Base-by-base conservation (phyloP, 2,797 vertebrate species). In the Poecilia wingei region DNA sequence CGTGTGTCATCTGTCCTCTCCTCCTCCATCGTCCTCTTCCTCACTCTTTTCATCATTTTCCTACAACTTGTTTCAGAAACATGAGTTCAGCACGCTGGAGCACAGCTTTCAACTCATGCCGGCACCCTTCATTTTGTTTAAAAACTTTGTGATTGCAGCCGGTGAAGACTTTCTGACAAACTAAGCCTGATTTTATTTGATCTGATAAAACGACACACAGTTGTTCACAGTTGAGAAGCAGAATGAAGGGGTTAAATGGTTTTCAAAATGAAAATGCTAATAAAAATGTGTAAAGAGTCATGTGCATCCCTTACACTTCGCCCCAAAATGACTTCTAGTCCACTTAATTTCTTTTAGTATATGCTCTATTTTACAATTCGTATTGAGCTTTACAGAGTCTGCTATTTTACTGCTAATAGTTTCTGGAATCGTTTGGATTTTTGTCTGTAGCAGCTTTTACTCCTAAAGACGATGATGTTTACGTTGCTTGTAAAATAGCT, bases 1-100 rank as follows among this genome's bases (percentile, higher is more conserved):
- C 18, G 4, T 83, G 81, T 82, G 81, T 70, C 83, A 75, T 81
- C 81, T 84, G 83, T 84, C 79, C 66, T 20, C 5, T 1, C 80
- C 66, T 77, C 73, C 55, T 74, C 28, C 74, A 47, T 57, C 43
- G 25, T 70, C 45, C 79, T 25, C 81, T 10, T 74, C 46, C 47
- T 51, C 64, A 33, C 75, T 12, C 14, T 7, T 46, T 51, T 46
- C 51, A 47, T 3, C 1, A 8, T 9, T 9, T 49, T 49, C 45
- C 41, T 25, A 10, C 13, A 20, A 20, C 57, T 51, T 45, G 25
- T 20, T 55, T 13, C 68, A 69, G 64, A 77, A 74, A 66, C 64
- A 6, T 16, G 47, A 5, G 31, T 64, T 64, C n/a, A 25, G 25
- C 64, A 2, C 59, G 51, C 20, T 16, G 59, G 74, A 47, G 69